A percentile compares a stretch with the other conserved stretches of the same genome.
Conservation (phyloP, 2,797 vertebrate genomes). For the Harpagifer antarcticus region DNA sequence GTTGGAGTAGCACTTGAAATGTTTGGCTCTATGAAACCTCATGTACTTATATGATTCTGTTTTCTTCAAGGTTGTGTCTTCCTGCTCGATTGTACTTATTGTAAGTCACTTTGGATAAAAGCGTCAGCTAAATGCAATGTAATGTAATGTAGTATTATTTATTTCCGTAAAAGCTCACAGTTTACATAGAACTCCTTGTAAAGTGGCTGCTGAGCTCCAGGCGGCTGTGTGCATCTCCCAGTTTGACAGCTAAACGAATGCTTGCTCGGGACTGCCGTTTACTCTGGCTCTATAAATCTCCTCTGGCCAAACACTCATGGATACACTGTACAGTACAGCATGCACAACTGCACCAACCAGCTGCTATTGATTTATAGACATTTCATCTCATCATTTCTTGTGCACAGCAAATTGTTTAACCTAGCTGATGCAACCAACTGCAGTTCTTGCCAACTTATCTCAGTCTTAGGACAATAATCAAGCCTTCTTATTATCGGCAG, state of each 20-base stretch:
- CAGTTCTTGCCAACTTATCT: conserved; percentile 40
- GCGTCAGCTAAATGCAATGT: no score
- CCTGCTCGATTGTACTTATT: no score
- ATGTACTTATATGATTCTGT: no score
- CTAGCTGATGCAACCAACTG: conserved; percentile 55
- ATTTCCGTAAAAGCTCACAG: background rate
- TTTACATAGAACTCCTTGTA: background rate
- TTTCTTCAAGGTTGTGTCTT: no score
- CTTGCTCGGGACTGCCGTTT: conserved; percentile 38
- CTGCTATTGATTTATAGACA: conserved; percentile 35
- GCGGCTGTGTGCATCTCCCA: conserved; percentile 23
- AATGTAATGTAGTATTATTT: no score
- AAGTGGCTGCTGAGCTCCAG: conserved; percentile 12
- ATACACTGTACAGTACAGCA: background rate
- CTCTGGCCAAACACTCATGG: conserved; percentile 26
- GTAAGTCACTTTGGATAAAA: no score
- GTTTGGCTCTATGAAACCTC: no score
- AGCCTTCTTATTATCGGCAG: conserved; percentile 44
- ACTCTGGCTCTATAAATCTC: conserved; percentile 35
- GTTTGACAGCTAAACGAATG: conserved; percentile 31
- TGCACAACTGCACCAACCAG: conserved; percentile 17
- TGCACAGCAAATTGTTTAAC: conserved; percentile 45
- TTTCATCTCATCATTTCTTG: conserved; percentile 47
- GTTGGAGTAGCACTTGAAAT: no score
- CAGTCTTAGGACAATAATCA: conserved; percentile 38